Evolutionary conservation across 2,113 vertebrate genomes (phyloP), one percentile per base, ranked within the genome.

Genomic region (Rattus rattus): DNA sequence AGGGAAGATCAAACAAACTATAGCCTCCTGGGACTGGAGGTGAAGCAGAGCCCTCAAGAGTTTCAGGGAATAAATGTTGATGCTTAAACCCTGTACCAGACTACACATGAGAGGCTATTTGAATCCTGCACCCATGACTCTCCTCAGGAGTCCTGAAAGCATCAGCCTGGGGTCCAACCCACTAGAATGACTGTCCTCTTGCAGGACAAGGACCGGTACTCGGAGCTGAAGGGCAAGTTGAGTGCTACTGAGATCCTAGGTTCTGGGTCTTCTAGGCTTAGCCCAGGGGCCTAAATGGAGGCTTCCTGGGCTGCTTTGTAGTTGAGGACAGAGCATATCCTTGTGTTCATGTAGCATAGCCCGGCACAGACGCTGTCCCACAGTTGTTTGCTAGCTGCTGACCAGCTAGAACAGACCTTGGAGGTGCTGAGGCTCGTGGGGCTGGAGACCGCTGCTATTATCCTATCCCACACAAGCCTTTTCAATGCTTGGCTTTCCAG

Each of bases 1-100:
- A 80, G 47, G 76, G 72, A 91, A 63, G 49, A 69, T 79, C 80
- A 79, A 61, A 81, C 67, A 59, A 67, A 73, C 80, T 75, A 43
- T n/a, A 22, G n/a, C 33, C 39, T 69, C 75, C 33, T 56, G 54
- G 39, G 24, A 17, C 12, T 2, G 26, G 33, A 75, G 26, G 39
- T 76, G 33, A 43, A 36, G 28, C 22, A 19, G 69, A 91, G 22
- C 14, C 92, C 36, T 92, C 43, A 20, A 61, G 61, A 54, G 54
- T 26, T 49, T 73, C 5, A 2, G 14, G 61, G 88, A 33, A 87
- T 67, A 90, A 30, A 65, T 43, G 11, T 52, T 75, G 69, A 43
- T 2, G 1, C 26, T 52, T 65, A 39, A 43, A 81, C 30, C 93
- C 69, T 69, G 36, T 63, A n/a, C 59, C 47, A n/a, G 13, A 22